Evolutionary conservation across 2,113 vertebrate species (phyloP).

Genomic region (Zosterops borbonicus): DNA sequence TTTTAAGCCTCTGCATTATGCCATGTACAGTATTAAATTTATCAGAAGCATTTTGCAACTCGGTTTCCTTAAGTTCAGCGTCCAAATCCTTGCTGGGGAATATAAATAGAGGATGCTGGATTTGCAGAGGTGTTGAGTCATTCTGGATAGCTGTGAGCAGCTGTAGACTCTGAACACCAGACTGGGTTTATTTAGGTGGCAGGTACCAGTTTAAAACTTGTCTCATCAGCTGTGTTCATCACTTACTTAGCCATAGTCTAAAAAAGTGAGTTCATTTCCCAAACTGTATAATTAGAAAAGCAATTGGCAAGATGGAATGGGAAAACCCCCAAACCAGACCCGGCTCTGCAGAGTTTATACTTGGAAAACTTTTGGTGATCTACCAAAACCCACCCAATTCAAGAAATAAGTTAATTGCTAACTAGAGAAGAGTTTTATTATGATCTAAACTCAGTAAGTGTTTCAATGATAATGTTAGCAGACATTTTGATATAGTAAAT

Average conservation of each 20-base stretch:
- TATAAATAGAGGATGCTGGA: background rate
- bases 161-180: background rate
- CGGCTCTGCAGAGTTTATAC: accelerated
- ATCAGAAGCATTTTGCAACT: background rate
- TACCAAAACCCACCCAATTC: background rate
- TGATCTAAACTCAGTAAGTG: background rate
- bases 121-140: background rate
- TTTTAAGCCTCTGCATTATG: background rate
- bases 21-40: background rate
- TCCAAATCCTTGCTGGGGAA: background rate
- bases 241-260: background rate
- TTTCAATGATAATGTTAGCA: background rate
- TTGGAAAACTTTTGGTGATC: background rate
- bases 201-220: background rate
- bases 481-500: background rate
- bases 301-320: background rate
- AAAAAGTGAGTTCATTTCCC: background rate
- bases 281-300: background rate
- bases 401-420: background rate
- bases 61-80: background rate
- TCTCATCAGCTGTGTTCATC: background rate
- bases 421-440: background rate
- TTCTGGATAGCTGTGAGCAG: background rate
- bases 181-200: background rate
- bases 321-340: background rate